Evolutionary conservation across 2,113 vertebrate species (phyloP), one percentile per base, ranked within the genome.

Genomic region (Thunnus maccoyii): DNA sequence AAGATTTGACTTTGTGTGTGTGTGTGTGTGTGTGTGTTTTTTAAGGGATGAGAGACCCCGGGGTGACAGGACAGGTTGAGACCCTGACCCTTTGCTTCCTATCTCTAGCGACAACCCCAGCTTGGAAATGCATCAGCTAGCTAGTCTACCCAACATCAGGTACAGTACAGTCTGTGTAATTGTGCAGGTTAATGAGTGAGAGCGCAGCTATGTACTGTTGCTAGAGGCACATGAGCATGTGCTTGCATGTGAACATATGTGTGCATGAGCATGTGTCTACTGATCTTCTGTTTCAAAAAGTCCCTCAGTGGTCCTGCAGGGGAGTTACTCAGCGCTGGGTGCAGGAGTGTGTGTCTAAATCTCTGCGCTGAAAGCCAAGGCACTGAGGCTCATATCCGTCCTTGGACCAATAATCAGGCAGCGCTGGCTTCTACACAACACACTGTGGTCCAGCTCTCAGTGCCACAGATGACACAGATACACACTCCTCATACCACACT

Each of bases 211-310:
- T 76, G 81, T 66, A 68, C 50, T 64, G 65, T 85, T 76, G 84
- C 88, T 86, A 17, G 58, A 83, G 87, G 90, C 89, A 57, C 48
- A 75, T 62, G 54, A 83, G 73, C 86, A 25, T 85, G 89, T 89
- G 82, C 86, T 79, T 68, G 86, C 89, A 92, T 79, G 86, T 72
- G 68, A 64, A 75, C 52, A 62, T 82, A 41, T 64, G 46, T 48
- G 75, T 44, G 72, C 52, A 17, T 60, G 68, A 47, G 73, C 44
- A 57, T 63, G 54, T 41, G 57, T 65, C 18, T 55, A 63, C 56
- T 58, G 46, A 82, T 78, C 61, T 41, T 30, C 22, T 5, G 44
- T 4, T 16, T 62, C 17, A 67, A 63, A 78, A 63, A 73, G 72
- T 56, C 22, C 69, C 44, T 68, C 61, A 32, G 62, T 20, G 69